These are phyloP conservation scores for Corythaeola cristata DNA, from an alignment of 2,113 vertebrate species.

Conservation along the genomic window DNA sequence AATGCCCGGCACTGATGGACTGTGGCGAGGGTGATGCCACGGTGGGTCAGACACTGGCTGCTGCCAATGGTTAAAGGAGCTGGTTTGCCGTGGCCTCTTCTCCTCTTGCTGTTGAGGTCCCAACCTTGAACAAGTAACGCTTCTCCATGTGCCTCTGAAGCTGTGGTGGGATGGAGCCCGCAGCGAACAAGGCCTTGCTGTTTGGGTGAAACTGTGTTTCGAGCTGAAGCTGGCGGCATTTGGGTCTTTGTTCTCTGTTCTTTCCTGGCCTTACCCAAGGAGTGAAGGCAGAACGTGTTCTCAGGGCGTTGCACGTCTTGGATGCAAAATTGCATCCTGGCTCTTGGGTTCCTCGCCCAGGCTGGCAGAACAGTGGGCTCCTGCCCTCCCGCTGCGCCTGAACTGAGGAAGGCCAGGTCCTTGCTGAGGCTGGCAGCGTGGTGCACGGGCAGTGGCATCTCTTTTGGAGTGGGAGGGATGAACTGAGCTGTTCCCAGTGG, in stretches of 20 bases:
- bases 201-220: slow-evolving; percentile 38
- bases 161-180: fast-evolving
- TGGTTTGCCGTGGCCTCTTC: fast-evolving
- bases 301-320: neutral
- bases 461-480: fast-evolving
- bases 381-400: neutral
- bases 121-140: neutral
- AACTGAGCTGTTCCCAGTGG: fast-evolving
- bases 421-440: neutral
- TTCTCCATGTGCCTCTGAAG: neutral
- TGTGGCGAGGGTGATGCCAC: fast-evolving
- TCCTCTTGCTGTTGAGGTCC: neutral
- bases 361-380: neutral
- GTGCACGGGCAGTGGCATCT: neutral
- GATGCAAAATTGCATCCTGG: neutral
- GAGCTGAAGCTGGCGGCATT: neutral
- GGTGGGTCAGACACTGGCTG: neutral
- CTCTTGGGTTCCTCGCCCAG: neutral
- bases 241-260: slow-evolving; percentile 27
- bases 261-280: slow-evolving; percentile 6
- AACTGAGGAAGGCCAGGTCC: fast-evolving
- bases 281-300: neutral
- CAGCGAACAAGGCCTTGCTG: neutral
- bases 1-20: fast-evolving
- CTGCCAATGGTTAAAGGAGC: neutral